These are phyloP conservation scores for Octodonta nipae DNA, from an alignment of 2,888 invertebrate species.

Conservation along the genomic window DNA sequence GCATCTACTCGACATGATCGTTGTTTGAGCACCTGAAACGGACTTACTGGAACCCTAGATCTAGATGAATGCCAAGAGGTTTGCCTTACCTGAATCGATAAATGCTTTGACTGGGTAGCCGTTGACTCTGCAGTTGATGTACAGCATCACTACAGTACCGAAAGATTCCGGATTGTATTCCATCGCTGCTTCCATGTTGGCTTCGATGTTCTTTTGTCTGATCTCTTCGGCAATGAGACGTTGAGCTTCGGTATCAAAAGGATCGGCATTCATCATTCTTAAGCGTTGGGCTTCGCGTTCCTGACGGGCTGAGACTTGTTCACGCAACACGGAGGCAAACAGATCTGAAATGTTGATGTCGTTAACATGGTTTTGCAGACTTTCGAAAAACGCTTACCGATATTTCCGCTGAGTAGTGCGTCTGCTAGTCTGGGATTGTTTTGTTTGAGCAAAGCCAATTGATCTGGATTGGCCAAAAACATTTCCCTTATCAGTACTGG, in stretches of 20 bases:
- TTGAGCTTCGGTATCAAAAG: conserved; percentile 91
- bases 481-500: conserved; percentile 73
- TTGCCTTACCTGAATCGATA: conserved; percentile 67
- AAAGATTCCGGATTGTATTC: conserved; percentile 97
- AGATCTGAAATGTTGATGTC: too few species aligned
- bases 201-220: conserved; percentile 87
- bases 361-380: too few species aligned
- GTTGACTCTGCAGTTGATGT: conserved; percentile 94
- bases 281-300: conserved; percentile 72
- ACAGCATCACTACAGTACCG: conserved; percentile 93
- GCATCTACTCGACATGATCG: conserved; percentile 93
- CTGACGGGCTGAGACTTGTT: conserved; percentile 69
- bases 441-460: conserved; percentile 77
- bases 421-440: conserved; percentile 88
- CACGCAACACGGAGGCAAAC: conserved; percentile 64
- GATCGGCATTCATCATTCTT: conserved; percentile 84
- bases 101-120: conserved; percentile 95
- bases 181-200: conserved; percentile 97
- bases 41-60: too few species aligned
- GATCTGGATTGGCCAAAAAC: conserved; percentile 81
- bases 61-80: not conserved
- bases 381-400: conserved; percentile 46
- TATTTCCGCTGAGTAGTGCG: conserved; percentile 71
- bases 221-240: conserved; percentile 91
- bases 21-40: conserved; percentile 83